Evolutionary conservation across 1,140 invertebrate species (phyloP), one percentile per base, ranked within the genome.

Genomic region (Limonius californicus): DNA sequence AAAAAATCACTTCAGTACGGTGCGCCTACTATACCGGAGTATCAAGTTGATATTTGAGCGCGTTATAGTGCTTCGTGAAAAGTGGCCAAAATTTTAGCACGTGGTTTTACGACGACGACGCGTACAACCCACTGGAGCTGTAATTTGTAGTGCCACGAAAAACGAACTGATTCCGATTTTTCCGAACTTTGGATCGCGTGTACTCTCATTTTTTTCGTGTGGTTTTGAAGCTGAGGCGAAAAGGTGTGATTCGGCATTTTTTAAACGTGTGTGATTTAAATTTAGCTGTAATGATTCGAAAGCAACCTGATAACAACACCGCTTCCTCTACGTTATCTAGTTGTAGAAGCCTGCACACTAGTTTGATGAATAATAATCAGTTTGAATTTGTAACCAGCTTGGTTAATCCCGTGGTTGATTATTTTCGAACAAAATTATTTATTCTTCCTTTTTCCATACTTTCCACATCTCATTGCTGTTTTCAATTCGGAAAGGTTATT

Each of bases 401-500:
- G n/a, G n/a, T n/a, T n/a, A n/a, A n/a, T n/a, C n/a, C n/a, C n/a
- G n/a, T n/a, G n/a, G n/a, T n/a, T n/a, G n/a, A n/a, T n/a, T n/a
- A n/a, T n/a, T n/a, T n/a, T n/a, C n/a, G n/a, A n/a, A n/a, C n/a
- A n/a, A n/a, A n/a, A n/a, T n/a, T n/a, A n/a, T n/a, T n/a, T n/a
- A n/a, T n/a, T n/a, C n/a, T n/a, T n/a, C n/a, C n/a, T n/a, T n/a
- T n/a, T n/a, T n/a, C n/a, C n/a, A n/a, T n/a, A n/a, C n/a, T n/a
- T n/a, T n/a, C n/a, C n/a, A n/a, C n/a, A n/a, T n/a, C 42, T 27
- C 9, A 27, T 8, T 42, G 6, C 18, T 16, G 19, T 19, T 75
- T 70, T 71, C 73, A 72, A 68, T 70, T 39, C 8, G 69, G 68
- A 72, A 72, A 76, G 72, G 75, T 76, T 77, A 76, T 76, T 76